Base-by-base conservation (phyloP, 2,113 vertebrate species). In the Syrmaticus mikado region DNA sequence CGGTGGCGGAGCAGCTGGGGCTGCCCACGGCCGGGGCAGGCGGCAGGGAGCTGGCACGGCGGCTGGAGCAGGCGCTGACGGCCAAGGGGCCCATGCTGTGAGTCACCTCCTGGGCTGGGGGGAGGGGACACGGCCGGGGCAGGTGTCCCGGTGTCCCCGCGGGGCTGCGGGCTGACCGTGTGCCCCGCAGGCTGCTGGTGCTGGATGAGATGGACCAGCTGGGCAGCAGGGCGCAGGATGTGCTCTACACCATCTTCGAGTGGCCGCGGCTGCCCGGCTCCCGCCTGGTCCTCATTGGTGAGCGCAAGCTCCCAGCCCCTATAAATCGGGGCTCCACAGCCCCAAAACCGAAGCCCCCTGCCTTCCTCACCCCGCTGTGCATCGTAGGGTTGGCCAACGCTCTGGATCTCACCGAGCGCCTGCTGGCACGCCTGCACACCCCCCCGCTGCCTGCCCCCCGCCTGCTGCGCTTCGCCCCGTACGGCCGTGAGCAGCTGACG, bases 181-280 rank as follows among this genome's bases (percentile, higher is more conserved):
- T 27, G 8, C 25, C 52, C 52, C 52, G 25, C 94, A 99, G 99
- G 6, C 96, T 99, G 24, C 91, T 99, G 90, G 98, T 99, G 70
- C 92, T 99, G 95, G 99, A 99, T 15, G 99, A 99, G 91, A 98
- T 99, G 98, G 99, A 99, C 87, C 99, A 99, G 96, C 97, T 99
- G 97, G 99, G 99, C 95, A 99, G 98, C 89, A 99, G 98, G 90
- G 97, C 98, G 14, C 99, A 99, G 93, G 99, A 99, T 2, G 99
- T 99, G 41, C 98, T 99, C 9, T 99, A 99, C 97, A 99, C 98
- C 8, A 97, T 99, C 52, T 99, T 99, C 36, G 99, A 99, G 61
- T 99, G 99, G 99, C 98, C 99, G 0, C 97, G 93, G 94, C 97
- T 99, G 38, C 96, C 96, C 4, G 62, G 74, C 68, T 99, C 99